phyloP scores from a whole-genome alignment of 2,888 invertebrate species.

The Hyles lineata region DNA sequence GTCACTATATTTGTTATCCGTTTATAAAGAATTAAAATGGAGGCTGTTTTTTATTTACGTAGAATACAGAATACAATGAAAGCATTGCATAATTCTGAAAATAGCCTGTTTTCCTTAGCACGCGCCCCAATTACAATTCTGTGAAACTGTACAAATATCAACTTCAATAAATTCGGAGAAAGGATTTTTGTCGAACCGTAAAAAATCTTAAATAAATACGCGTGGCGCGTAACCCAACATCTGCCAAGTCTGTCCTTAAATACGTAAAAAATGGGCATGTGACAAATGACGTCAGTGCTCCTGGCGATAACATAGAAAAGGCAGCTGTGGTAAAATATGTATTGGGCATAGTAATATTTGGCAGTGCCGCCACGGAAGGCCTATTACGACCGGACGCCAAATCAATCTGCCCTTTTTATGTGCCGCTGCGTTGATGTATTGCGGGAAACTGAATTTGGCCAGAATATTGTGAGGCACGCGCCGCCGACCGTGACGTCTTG shows the following conservation, averaged over 20 bases:
- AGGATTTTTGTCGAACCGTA: too few relatives aligned
- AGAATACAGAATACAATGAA: too few relatives aligned
- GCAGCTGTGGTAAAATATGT: background rate
- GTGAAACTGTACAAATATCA: too few relatives aligned
- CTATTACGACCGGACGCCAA: conserved; percentile 6
- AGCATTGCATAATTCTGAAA: too few relatives aligned
- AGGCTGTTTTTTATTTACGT: too few relatives aligned
- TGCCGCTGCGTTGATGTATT: conserved; percentile 7
- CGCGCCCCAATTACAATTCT: too few relatives aligned
- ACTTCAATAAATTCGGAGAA: too few relatives aligned
- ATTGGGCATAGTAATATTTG: background rate
- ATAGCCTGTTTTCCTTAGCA: too few relatives aligned
- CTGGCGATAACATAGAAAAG: background rate
- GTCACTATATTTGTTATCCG: too few relatives aligned
- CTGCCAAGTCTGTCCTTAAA: background rate
- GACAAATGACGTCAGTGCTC: conserved; percentile 9
- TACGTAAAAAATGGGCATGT: conserved; percentile 7
- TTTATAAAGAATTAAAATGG: too few relatives aligned
- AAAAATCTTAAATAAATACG: background rate
- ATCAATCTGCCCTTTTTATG: conserved; percentile 16
- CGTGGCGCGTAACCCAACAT: background rate
- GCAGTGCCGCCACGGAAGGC: conserved; percentile 5
- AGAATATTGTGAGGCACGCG: background rate
- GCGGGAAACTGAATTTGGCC: background rate
- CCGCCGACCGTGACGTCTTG: background rate